These are phyloP conservation scores for Ardeotis arabs DNA, from an alignment of 2,113 vertebrate species.

Conservation along the genomic window DNA sequence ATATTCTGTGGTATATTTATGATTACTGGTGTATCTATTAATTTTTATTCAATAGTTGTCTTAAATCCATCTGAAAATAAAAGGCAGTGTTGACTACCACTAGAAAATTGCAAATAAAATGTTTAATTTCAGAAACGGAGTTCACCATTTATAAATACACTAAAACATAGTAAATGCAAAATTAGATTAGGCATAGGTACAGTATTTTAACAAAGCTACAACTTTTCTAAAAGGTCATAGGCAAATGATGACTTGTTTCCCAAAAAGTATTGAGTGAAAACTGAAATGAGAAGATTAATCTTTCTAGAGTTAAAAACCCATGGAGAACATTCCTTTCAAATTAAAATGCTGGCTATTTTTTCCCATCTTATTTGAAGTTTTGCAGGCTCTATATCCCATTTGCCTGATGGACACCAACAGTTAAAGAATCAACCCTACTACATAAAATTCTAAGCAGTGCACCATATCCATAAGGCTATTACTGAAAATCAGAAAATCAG, in stretches of 20 bases:
- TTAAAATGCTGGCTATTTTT: slow-evolving; percentile 60
- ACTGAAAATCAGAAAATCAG: slow-evolving; percentile 21
- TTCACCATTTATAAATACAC: slow-evolving; percentile 87
- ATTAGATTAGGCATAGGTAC: slow-evolving; percentile 76
- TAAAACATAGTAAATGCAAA: slow-evolving; percentile 81
- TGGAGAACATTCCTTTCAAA: slow-evolving; percentile 29
- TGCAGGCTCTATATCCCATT: slow-evolving; percentile 37
- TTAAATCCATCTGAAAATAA: slow-evolving; percentile 46
- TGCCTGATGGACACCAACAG: slow-evolving; percentile 60
- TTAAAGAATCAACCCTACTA: slow-evolving; percentile 56
- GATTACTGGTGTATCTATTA: background rate
- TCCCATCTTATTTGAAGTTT: slow-evolving; percentile 25
- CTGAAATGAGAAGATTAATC: slow-evolving; percentile 55
- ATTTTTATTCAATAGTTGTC: background rate
- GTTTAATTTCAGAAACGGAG: slow-evolving; percentile 85
- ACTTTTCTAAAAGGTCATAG: slow-evolving; percentile 71
- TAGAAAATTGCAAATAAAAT: slow-evolving; percentile 83
- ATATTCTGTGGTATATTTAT: background rate
- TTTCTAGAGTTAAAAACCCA: slow-evolving; percentile 15
- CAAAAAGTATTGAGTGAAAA: slow-evolving; percentile 50
- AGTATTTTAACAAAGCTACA: slow-evolving; percentile 78
- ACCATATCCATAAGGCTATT: slow-evolving; percentile 67
- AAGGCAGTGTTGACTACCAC: slow-evolving; percentile 59
- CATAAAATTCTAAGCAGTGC: slow-evolving; percentile 61
- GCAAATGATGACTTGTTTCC: slow-evolving; percentile 65